These are phyloP conservation scores for Drosophila lacicola DNA, from an alignment of 2,888 invertebrate genomes.

Conservation along the genomic window DNA sequence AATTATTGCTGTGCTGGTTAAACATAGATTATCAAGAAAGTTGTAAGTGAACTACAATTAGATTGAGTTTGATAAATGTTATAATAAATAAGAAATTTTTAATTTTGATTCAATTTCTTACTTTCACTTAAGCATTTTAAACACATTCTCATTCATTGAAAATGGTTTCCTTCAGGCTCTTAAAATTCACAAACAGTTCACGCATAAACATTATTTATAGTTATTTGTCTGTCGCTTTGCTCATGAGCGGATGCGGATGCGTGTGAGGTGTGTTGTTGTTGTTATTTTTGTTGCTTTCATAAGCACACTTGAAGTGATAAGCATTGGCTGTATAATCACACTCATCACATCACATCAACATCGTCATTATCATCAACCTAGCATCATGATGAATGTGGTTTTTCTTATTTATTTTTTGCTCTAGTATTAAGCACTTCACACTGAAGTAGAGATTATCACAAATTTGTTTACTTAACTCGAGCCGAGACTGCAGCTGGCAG, in stretches of 20 bases:
- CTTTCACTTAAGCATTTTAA: no score
- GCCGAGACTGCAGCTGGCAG: slow-evolving; percentile 36
- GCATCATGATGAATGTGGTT: slow-evolving; percentile 45
- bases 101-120: no score
- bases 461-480: slow-evolving; percentile 71
- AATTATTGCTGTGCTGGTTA: background rate
- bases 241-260: slow-evolving; percentile 8
- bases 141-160: no score
- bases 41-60: no score
- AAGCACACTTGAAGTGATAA: slow-evolving; percentile 60
- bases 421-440: slow-evolving; percentile 43
- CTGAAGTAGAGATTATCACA: slow-evolving; percentile 74
- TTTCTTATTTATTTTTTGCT: slow-evolving; percentile 22
- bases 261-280: slow-evolving; percentile 20
- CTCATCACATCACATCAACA: slow-evolving; percentile 66
- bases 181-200: slow-evolving; percentile 5
- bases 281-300: slow-evolving; percentile 28
- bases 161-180: background rate
- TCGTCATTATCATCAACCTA: slow-evolving; percentile 58
- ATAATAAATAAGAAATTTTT: no score
- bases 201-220: slow-evolving; percentile 29
- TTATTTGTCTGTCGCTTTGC: slow-evolving; percentile 20
- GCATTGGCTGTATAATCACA: slow-evolving; percentile 65
- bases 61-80: no score
- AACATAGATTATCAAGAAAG: background rate